Evolutionary conservation across 1,140 invertebrate genomes (phyloP), one percentile per base, ranked within the genome.

Genomic region (Tetraneura akinire): DNA sequence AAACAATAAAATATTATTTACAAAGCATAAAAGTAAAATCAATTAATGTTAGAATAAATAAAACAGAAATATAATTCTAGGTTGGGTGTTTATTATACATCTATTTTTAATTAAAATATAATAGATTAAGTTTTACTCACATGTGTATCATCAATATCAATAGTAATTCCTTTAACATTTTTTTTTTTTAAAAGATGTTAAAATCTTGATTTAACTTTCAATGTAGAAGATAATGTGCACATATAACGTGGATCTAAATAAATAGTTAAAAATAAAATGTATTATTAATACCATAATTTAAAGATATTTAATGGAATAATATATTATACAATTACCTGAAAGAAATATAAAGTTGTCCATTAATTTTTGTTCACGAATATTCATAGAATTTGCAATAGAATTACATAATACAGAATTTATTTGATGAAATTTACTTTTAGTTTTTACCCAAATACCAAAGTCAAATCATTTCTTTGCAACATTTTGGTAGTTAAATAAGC

Each of bases 71-170:
- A n/a, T n/a, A n/a, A n/a, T n/a, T n/a, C n/a, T n/a, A n/a, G n/a
- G n/a, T n/a, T n/a, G n/a, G n/a, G n/a, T n/a, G n/a, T n/a, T n/a
- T n/a, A n/a, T n/a, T n/a, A n/a, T n/a, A n/a, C n/a, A n/a, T n/a
- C n/a, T n/a, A n/a, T n/a, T n/a, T n/a, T n/a, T n/a, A n/a, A n/a
- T n/a, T n/a, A n/a, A n/a, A n/a, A n/a, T n/a, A n/a, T n/a, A n/a
- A n/a, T n/a, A n/a, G n/a, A n/a, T n/a, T n/a, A n/a, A 53, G n/a
- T 53, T 53, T 53, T 53, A 53, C 51, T 55, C 21, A 55, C n/a
- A 23, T 21, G 10, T 21, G 21, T 37, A 37, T 37, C 8, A 37
- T 37, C 8, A 37, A 37, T 37, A 37, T 37, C 8, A 37, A 55
- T 23, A 55, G 21, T 55, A 21, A 55, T 55, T 55, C 53, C 23